Evolutionary conservation across 2,113 vertebrate genomes (phyloP).

Genomic region (Tragelaphus strepsiceros): DNA sequence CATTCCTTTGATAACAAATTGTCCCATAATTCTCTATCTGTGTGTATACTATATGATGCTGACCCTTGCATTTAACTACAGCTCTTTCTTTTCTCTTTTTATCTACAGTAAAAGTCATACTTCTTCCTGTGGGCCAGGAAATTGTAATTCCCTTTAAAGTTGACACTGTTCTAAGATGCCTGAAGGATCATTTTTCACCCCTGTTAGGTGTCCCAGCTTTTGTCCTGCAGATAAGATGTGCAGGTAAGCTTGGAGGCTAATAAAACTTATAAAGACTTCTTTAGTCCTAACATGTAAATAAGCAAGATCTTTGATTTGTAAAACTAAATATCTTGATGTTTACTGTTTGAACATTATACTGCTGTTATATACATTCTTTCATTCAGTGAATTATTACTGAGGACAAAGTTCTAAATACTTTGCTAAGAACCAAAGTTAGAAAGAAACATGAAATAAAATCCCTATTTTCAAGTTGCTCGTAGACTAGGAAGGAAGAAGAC

Average conservation of each 20-base stretch:
- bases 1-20: neutral
- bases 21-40: neutral
- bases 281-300: neutral
- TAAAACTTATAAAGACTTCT: neutral
- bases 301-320: slow-evolving; percentile 5
- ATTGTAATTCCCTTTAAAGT: slow-evolving; percentile 83
- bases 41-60: neutral
- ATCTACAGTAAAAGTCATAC: slow-evolving; percentile 84
- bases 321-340: neutral
- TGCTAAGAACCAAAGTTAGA: neutral
- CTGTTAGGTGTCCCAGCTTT: slow-evolving; percentile 81
- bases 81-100: slow-evolving; percentile 31
- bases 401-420: neutral
- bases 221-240: slow-evolving; percentile 77
- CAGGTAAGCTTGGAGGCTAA: slow-evolving; percentile 75
- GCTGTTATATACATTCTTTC: neutral
- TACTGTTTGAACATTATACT: neutral
- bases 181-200: slow-evolving; percentile 82
- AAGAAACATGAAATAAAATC: neutral
- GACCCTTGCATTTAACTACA: neutral
- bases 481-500: neutral
- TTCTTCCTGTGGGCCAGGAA: slow-evolving; percentile 85
- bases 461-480: neutral
- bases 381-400: neutral
- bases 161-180: slow-evolving; percentile 73